A percentile compares a stretch with the other conserved stretches of the same genome.
phyloP scores from a whole-genome alignment of 2,797 vertebrate genomes.

The Phalanger gymnotis region DNA sequence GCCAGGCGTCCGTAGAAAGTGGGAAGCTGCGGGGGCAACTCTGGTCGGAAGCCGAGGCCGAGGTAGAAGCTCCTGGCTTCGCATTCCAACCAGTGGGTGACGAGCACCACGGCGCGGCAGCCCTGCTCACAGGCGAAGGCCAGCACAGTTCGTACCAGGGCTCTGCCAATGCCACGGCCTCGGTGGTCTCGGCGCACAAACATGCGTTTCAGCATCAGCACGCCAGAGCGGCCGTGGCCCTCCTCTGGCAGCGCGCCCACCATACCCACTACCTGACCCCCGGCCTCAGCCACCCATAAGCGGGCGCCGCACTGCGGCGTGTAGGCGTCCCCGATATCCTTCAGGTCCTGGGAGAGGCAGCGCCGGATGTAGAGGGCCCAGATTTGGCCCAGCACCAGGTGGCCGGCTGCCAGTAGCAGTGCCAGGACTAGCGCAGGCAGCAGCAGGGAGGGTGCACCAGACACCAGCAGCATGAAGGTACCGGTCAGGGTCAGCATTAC shows the following conservation, averaged over 20 bases:
- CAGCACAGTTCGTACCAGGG: conserved; percentile 85
- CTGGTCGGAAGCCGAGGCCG: conserved; percentile 84
- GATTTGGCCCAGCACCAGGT: conserved; percentile 81
- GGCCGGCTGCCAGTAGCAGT: conserved; percentile 83
- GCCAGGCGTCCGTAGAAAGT: conserved; percentile 76
- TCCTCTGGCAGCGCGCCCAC: conserved; percentile 81
- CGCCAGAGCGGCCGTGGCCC: neutral
- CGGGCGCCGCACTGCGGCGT: conserved; percentile 78
- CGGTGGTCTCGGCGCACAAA: conserved; percentile 86
- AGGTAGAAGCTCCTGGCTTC: conserved; percentile 90
- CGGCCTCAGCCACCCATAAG: conserved; percentile 89
- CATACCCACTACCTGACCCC: conserved; percentile 85
- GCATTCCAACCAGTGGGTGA: conserved; percentile 87
- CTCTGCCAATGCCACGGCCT: conserved; percentile 85
- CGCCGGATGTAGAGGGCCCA: conserved; percentile 86
- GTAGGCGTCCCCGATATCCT: conserved; percentile 48
- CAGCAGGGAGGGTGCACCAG: conserved; percentile 87
- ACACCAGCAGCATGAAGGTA: conserved; percentile 85
- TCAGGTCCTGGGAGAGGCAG: conserved; percentile 84
- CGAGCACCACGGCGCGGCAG: conserved; percentile 82
- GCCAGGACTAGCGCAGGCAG: conserved; percentile 86
- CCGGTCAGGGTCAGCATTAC: conserved; percentile 85
- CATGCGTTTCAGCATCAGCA: conserved; percentile 88
- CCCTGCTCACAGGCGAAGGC: conserved; percentile 85
- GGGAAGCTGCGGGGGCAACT: conserved; percentile 76